Percentiles rank a stretch among this genome's conserved stretches.
phyloP scores from a whole-genome alignment of 2,113 vertebrate species.

The Cairina moschata region DNA sequence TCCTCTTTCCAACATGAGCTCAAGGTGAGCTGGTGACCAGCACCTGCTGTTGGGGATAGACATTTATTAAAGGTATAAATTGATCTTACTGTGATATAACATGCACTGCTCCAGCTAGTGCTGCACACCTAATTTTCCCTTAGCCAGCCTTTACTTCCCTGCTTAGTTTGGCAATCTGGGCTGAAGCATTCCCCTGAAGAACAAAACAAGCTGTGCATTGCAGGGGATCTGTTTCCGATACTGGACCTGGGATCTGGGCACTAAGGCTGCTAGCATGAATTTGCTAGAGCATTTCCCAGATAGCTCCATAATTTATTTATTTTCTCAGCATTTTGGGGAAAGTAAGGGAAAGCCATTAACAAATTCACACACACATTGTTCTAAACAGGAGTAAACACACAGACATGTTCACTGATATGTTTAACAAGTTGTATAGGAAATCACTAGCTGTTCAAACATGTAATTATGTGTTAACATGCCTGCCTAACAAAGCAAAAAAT shows the following conservation, averaged over 20 bases:
- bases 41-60: background rate
- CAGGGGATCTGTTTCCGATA: background rate
- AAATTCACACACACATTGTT: background rate
- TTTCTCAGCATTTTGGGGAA: background rate
- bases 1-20: background rate
- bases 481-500: background rate
- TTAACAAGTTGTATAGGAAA: slow-evolving; percentile 13
- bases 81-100: background rate
- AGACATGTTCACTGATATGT: background rate
- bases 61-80: background rate
- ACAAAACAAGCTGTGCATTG: background rate
- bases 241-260: background rate
- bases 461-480: background rate
- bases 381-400: background rate
- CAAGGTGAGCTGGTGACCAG: background rate
- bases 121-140: fast-evolving
- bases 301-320: background rate
- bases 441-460: background rate
- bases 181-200: background rate
- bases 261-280: background rate
- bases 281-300: background rate
- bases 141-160: background rate
- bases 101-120: background rate
- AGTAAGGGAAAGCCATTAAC: background rate
- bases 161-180: background rate